Evolutionary conservation across 2,888 invertebrate species (phyloP).

Genomic region (Agrotis puta): DNA sequence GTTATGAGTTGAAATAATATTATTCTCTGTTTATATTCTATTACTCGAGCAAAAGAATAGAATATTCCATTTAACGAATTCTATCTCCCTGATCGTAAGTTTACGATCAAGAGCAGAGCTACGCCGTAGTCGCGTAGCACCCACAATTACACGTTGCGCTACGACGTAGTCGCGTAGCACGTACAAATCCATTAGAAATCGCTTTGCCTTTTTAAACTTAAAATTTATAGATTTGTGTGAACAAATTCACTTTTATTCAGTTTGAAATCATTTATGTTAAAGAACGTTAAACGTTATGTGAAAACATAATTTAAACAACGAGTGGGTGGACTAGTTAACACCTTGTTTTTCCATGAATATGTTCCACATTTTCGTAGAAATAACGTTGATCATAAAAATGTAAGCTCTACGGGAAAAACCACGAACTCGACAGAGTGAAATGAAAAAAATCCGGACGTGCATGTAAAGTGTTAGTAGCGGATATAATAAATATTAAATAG

Average conservation of each 20-base stretch:
- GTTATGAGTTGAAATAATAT: too few species aligned
- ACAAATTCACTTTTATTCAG: neutral
- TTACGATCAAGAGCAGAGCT: neutral
- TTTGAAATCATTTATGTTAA: neutral
- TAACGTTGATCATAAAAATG: conserved; percentile 35
- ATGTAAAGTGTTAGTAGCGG: conserved; percentile 44
- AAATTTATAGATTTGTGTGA: neutral
- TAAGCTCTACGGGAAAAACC: conserved; percentile 24
- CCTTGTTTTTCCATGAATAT: conserved; percentile 2
- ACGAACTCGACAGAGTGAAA: conserved; percentile 25
- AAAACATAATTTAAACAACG: neutral
- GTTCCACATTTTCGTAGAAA: conserved; percentile 24
- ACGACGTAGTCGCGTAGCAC: conserved; percentile 7
- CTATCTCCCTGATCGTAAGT: too few species aligned
- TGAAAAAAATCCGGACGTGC: conserved; percentile 39
- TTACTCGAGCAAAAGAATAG: too few species aligned
- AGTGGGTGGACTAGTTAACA: neutral
- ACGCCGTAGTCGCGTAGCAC: conserved; percentile 6
- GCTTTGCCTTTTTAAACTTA: neutral
- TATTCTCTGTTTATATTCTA: too few species aligned
- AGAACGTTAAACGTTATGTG: too few species aligned
- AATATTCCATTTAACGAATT: too few species aligned
- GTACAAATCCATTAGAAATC: neutral
- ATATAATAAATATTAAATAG: conserved; percentile 56
- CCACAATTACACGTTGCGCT: neutral